A percentile compares a stretch with the other conserved stretches of the same genome.
phyloP scores from a whole-genome alignment of 2,113 vertebrate species.

The Phasianus colchicus region DNA sequence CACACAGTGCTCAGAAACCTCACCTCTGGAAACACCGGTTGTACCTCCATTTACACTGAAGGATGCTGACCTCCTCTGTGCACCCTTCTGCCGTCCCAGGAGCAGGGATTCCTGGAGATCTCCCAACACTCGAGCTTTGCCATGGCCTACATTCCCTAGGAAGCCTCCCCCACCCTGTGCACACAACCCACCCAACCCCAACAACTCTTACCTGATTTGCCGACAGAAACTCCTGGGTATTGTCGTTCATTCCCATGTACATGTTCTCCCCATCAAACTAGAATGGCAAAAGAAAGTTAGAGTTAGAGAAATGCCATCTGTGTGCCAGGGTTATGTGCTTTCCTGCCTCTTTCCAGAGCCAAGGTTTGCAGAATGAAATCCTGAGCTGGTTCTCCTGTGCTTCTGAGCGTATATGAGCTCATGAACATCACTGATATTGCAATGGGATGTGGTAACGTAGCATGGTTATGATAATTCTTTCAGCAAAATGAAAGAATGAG shows the following conservation, averaged over 20 bases:
- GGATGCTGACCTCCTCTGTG: neutral
- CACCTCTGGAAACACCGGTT: neutral
- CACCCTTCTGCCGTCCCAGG: neutral
- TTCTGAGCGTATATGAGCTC: neutral
- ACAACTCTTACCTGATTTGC: constrained; percentile 90
- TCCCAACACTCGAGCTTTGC: neutral
- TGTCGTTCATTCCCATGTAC: constrained; percentile 97
- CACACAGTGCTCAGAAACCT: constrained; percentile 14
- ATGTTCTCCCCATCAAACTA: constrained; percentile 99
- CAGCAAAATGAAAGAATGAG: neutral
- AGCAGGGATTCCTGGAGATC: neutral
- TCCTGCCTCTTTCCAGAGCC: neutral
- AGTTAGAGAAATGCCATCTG: constrained; percentile 35
- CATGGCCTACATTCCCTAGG: neutral
- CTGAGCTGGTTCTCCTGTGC: neutral
- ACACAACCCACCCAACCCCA: neutral
- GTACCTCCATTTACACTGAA: neutral
- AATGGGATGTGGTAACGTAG: accelerated
- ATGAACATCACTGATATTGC: accelerated
- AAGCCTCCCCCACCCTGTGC: neutral
- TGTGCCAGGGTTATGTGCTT: neutral
- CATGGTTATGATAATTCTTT: neutral
- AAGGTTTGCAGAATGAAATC: neutral
- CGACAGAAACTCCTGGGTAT: constrained; percentile 94
- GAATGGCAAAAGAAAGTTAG: constrained; percentile 70